phyloP scores from a whole-genome alignment of 1,140 invertebrate species.

The Bombus impatiens region DNA sequence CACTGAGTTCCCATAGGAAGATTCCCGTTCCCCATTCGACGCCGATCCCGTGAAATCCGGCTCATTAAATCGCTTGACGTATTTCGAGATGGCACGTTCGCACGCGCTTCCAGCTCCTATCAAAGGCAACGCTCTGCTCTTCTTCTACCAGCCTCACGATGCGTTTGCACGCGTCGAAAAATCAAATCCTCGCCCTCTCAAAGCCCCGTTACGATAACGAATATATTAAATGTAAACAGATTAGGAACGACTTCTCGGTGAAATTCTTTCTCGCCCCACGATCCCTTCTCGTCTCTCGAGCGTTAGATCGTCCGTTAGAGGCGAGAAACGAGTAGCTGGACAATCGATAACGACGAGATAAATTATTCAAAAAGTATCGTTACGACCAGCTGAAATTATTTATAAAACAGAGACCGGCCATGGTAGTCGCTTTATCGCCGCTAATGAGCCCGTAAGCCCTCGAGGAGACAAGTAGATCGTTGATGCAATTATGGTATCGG shows the following conservation, averaged over 20 bases:
- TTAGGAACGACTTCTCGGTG: not conserved
- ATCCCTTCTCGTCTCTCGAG: not conserved
- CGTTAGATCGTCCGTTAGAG: not conserved
- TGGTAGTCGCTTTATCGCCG: constrained; percentile 18
- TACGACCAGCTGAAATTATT: not conserved
- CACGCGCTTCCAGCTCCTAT: constrained; percentile 40
- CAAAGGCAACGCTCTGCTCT: constrained; percentile 30
- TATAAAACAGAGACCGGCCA: not conserved
- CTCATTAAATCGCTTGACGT: constrained; percentile 66
- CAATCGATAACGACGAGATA: not conserved
- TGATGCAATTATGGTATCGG: constrained; percentile 17
- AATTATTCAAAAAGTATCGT: constrained; percentile 14
- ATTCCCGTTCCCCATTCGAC: constrained; percentile 46
- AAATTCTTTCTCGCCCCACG: not conserved
- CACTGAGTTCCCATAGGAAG: constrained; percentile 45
- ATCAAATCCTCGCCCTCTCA: not conserved
- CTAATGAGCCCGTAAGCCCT: constrained; percentile 39
- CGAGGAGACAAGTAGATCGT: constrained; percentile 36
- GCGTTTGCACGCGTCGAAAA: constrained; percentile 21
- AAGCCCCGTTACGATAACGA: not conserved
- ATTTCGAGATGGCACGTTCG: constrained; percentile 56
- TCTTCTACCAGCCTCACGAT: not conserved
- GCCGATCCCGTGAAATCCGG: constrained; percentile 67
- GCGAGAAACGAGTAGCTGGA: not conserved
- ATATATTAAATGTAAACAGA: constrained; percentile 46